A percentile compares a stretch with the other conserved stretches of the same genome.
phyloP scores from a whole-genome alignment of 1,140 invertebrate species.

The Eueides isabella region DNA sequence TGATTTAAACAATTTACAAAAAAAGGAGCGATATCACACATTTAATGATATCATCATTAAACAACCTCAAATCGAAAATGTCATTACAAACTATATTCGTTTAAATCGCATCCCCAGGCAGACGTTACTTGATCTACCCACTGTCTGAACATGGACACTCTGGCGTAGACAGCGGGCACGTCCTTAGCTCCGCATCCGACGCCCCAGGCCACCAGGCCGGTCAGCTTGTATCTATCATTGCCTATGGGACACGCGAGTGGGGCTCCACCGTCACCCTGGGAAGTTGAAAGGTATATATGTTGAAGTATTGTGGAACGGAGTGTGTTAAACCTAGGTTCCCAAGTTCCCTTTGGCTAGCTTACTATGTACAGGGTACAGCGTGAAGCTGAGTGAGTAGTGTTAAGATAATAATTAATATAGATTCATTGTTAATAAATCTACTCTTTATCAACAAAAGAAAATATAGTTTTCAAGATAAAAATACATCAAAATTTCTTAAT shows the following conservation, averaged over 20 bases:
- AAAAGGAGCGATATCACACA: not conserved
- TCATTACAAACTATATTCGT: not conserved
- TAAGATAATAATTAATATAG: no score
- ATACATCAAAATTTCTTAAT: no score
- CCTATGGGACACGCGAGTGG: slow-evolving; percentile 86
- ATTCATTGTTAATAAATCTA: no score
- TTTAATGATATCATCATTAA: not conserved
- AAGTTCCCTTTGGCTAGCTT: no score
- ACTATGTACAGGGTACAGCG: no score
- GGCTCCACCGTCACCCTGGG: slow-evolving; percentile 89
- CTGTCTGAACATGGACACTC: slow-evolving; percentile 85
- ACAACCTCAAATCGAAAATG: not conserved
- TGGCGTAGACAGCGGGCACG: slow-evolving; percentile 91
- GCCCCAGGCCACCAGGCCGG: slow-evolving; percentile 89
- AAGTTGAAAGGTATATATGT: not conserved
- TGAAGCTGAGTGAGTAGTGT: no score
- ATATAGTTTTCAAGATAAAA: no score
- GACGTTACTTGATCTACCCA: slow-evolving; percentile 89
- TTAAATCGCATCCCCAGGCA: slow-evolving; percentile 52
- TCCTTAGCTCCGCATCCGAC: slow-evolving; percentile 82
- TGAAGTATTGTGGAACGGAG: no score
- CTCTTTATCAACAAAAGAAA: no score
- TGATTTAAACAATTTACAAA: not conserved
- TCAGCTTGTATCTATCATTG: slow-evolving; percentile 83
- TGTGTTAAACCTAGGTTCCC: no score